Evolutionary conservation across 2,113 vertebrate genomes (phyloP), one percentile per base, ranked within the genome.

Genomic region (Eulemur rufifrons): DNA sequence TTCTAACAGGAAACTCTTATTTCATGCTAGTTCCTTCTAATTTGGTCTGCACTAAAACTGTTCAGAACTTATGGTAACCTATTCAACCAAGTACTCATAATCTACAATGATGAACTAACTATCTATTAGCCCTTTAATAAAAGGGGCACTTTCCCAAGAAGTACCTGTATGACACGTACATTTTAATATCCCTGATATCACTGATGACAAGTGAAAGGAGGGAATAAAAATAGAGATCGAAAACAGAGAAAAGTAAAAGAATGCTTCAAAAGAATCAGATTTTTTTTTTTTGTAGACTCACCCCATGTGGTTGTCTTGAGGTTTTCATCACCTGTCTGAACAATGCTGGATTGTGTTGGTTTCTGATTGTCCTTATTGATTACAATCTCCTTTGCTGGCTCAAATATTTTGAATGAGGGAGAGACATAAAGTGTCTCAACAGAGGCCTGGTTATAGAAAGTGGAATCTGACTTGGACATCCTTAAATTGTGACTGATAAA

Each of bases 401-500:
- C 89, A 90, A 95, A 90, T 54, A 59, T n/a, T 52, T 54, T 93
- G 90, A 95, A 95, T 1, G 86, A 71, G 78, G 97, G 94, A 95
- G 96, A 94, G 69, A 95, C 84, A 54, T 86, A 95, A 15, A 95
- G 66, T 1, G 83, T 98, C 86, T 98, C 98, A 20, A 96, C 78
- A 89, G 94, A 96, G 66, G 56, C 76, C 77, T 89, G 95, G 34
- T 87, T 91, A 37, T 2, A 12, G 66, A 82, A 88, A 64, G 86
- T 15, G 69, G 86, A 85, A 32, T 95, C 78, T 32, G 86, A 34
- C 64, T 97, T 86, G 20, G 94, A 74, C 12, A 88, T 45, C 86
- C 96, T 64, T 56, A 95, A 56, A 69, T 37, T 73, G 17, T 56
- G 83, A 11, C 1, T 92, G 50, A 52, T 25, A 17, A 85, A 52